These are phyloP conservation scores for Epizoanthus scotinus DNA, from an alignment of 92 coral and sea anemone species.

Conservation along the genomic window DNA sequence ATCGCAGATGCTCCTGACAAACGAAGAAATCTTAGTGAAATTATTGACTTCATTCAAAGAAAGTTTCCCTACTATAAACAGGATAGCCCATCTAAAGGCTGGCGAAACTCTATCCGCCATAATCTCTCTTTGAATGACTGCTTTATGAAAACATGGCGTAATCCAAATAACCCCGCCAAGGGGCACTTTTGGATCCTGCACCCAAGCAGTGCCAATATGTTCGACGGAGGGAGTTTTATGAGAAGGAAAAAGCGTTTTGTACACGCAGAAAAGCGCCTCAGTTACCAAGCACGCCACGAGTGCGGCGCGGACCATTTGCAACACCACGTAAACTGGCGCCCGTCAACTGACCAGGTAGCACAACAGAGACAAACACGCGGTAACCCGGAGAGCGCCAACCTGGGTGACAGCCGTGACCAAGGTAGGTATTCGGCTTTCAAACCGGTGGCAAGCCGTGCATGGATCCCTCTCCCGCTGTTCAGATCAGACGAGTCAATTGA, in stretches of 20 bases:
- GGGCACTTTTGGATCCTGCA: constrained; percentile 91
- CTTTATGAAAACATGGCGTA: constrained; percentile 82
- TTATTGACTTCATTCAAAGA: constrained; percentile 67
- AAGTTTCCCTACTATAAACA: constrained; percentile 72
- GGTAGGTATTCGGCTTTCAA: constrained; percentile 7
- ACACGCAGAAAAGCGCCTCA: not conserved
- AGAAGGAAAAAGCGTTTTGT: constrained; percentile 83
- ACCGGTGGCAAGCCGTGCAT: not conserved
- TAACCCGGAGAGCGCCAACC: not conserved
- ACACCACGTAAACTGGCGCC: too few species aligned
- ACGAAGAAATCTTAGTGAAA: constrained; percentile 78
- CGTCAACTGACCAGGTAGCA: too few species aligned
- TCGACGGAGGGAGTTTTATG: constrained; percentile 91
- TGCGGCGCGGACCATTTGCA: too few species aligned
- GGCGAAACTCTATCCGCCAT: constrained; percentile 95
- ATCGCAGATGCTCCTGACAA: constrained; percentile 71
- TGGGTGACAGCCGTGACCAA: not conserved
- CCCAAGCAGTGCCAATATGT: constrained; percentile 76
- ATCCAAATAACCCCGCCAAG: constrained; percentile 67
- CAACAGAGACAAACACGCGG: not conserved
- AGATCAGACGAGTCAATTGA: too few species aligned
- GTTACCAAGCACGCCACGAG: too few species aligned
- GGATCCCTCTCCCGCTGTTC: too few species aligned
- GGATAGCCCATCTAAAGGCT: constrained; percentile 78
- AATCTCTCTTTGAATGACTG: constrained; percentile 94